These are phyloP conservation scores for Carduelis carduelis DNA, from an alignment of 2,797 vertebrate species.

Conservation along the genomic window DNA sequence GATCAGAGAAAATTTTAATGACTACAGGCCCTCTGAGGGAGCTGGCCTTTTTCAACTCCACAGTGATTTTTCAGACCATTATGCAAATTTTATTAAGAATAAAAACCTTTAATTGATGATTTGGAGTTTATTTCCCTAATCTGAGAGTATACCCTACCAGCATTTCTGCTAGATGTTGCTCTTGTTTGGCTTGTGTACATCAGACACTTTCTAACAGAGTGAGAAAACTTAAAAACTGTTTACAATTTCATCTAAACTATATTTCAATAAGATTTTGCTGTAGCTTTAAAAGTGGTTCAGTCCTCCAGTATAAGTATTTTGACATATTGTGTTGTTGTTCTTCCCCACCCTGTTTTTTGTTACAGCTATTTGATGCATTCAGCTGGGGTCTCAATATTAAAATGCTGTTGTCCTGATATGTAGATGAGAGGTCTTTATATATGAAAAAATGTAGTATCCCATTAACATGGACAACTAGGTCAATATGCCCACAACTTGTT, in stretches of 20 bases:
- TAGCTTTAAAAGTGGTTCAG: not conserved
- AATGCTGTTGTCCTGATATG: not conserved
- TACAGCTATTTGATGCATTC: not conserved
- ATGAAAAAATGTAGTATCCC: not conserved
- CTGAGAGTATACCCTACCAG: not conserved
- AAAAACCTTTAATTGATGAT: not conserved
- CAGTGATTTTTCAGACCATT: not conserved
- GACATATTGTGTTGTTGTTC: not conserved
- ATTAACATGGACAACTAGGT: not conserved
- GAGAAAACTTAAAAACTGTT: not conserved
- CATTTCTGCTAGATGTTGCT: not conserved
- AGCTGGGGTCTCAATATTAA: not conserved
- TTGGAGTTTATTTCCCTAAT: not conserved
- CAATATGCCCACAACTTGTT: not conserved
- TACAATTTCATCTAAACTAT: not conserved
- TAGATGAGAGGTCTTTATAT: not conserved
- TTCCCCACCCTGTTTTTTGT: accelerated
- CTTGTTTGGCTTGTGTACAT: not conserved
- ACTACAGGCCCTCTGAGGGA: not conserved
- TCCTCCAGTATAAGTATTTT: not conserved
- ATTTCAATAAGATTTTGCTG: not conserved
- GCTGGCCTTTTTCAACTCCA: not conserved
- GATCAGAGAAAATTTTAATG: not conserved
- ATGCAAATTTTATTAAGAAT: not conserved
- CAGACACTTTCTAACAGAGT: not conserved